These are phyloP conservation scores for Nomada goodeniana DNA, from an alignment of 2,888 invertebrate species.

Conservation along the genomic window DNA sequence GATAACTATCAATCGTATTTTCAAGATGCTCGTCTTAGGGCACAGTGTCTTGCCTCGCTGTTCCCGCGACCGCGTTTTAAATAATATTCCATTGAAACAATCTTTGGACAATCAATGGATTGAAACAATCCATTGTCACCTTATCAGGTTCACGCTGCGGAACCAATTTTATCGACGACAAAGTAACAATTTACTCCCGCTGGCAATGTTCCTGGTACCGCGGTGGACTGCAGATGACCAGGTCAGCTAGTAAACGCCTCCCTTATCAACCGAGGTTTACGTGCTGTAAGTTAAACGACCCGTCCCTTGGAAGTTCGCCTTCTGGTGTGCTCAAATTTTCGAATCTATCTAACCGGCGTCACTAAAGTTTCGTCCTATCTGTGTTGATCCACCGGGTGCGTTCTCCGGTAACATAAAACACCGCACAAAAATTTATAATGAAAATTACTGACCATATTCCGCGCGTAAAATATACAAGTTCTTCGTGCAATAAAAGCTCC, in stretches of 20 bases:
- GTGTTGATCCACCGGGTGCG: too few species aligned
- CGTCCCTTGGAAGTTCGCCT: conserved; percentile 55
- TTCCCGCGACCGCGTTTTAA: too few species aligned
- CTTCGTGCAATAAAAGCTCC: too few species aligned
- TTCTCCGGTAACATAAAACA: too few species aligned
- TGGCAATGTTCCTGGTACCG: conserved; percentile 71
- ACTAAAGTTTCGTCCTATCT: conserved; percentile 9
- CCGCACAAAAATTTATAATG: too few species aligned
- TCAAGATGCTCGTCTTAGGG: too few species aligned
- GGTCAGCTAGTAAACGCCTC: conserved; percentile 75
- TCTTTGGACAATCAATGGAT: too few species aligned
- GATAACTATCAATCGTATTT: too few species aligned
- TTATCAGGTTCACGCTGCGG: conserved; percentile 56
- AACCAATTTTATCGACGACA: conserved; percentile 71
- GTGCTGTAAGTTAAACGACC: conserved; percentile 72
- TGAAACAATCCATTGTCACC: conserved; percentile 55
- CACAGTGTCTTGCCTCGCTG: too few species aligned
- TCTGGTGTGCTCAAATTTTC: conserved; percentile 10
- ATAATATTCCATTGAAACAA: conserved; percentile 19
- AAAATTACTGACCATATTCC: too few species aligned
- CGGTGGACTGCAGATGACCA: conserved; percentile 72
- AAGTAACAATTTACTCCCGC: conserved; percentile 75
- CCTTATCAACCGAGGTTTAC: conserved; percentile 73
- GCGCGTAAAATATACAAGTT: too few species aligned
- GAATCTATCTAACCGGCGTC: conserved; percentile 4